Conservation (phyloP, 2,888 invertebrate species). For the Synanthedon formicaeformis region DNA sequence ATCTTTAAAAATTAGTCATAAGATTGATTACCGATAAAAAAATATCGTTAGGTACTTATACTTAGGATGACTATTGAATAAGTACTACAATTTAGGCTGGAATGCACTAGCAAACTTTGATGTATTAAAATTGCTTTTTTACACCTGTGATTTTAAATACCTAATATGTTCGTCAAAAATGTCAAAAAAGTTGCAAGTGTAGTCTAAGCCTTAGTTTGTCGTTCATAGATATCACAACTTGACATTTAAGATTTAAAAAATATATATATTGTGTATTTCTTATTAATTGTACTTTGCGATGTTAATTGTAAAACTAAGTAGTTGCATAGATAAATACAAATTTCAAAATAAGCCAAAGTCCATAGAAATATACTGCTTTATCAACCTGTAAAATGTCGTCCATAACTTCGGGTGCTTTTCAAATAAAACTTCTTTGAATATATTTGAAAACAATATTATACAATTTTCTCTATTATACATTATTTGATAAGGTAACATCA, state of each 20-base stretch:
- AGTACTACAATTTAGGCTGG: slow-evolving; percentile 11
- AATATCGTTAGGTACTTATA: slow-evolving; percentile 19
- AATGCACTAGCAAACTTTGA: slow-evolving; percentile 13
- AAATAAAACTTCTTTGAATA: slow-evolving; percentile 20
- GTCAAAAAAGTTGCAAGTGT: slow-evolving; percentile 22
- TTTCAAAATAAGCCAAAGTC: neutral
- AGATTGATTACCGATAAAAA: slow-evolving; percentile 16
- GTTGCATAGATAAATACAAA: neutral
- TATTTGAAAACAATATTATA: slow-evolving; percentile 2
- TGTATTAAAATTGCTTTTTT: slow-evolving; percentile 10
- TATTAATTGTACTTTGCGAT: slow-evolving; percentile 10
- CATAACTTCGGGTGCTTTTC: slow-evolving; percentile 13
- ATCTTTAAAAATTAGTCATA: slow-evolving; percentile 30
- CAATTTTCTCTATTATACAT: slow-evolving; percentile 7
- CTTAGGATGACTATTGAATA: neutral
- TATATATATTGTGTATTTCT: slow-evolving; percentile 19
- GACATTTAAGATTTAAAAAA: slow-evolving; percentile 14
- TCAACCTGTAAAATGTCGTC: slow-evolving; percentile 7
- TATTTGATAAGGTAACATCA: slow-evolving; percentile 21
- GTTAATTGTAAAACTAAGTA: slow-evolving; percentile 2
- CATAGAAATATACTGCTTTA: slow-evolving; percentile 1
- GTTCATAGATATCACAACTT: neutral
- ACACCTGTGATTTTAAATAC: slow-evolving; percentile 12
- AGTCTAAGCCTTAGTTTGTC: neutral
- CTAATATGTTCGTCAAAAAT: slow-evolving; percentile 13